phyloP scores from a whole-genome alignment of 2,113 vertebrate species.

The Bagarius yarrelli region DNA sequence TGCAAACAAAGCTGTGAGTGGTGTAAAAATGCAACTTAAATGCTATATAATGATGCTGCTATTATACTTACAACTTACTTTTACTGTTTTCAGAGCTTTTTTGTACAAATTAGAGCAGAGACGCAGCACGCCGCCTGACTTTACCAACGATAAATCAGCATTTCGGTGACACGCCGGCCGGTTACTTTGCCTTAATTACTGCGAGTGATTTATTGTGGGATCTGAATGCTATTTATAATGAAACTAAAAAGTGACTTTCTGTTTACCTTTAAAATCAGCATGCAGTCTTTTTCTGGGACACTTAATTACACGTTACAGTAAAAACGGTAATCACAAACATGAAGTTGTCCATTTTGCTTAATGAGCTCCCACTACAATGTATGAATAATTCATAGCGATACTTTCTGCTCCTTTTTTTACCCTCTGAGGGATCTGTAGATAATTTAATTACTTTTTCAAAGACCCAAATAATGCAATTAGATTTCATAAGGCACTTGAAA shows the following conservation, averaged over 20 bases:
- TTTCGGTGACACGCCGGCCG: background rate
- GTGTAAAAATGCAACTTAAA: conserved; percentile 2
- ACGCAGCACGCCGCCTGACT: background rate
- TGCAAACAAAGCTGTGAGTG: background rate
- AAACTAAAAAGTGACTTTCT: conserved; percentile 27
- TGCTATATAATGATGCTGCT: background rate
- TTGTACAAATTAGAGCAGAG: conserved; percentile 12
- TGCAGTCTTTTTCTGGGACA: conserved; percentile 28
- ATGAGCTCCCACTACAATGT: conserved; percentile 46
- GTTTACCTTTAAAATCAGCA: conserved; percentile 6
- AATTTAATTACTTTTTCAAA: conserved; percentile 58
- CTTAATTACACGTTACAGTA: conserved; percentile 50
- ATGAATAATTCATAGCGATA: conserved; percentile 58
- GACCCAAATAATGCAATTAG: conserved; percentile 59
- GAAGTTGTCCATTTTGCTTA: conserved; percentile 55
- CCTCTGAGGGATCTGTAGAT: conserved; percentile 45
- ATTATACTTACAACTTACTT: background rate
- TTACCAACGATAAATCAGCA: conserved; percentile 16
- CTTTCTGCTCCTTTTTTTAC: conserved; percentile 46
- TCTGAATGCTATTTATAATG: conserved; percentile 27
- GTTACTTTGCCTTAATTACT: conserved; percentile 7
- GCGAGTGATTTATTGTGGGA: conserved; percentile 18
- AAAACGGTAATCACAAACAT: conserved; percentile 57
- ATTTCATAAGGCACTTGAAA: conserved; percentile 53
- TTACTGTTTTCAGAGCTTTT: background rate